These are phyloP conservation scores for Choreutis nemorana DNA, from an alignment of 2,888 invertebrate species.

Conservation along the genomic window DNA sequence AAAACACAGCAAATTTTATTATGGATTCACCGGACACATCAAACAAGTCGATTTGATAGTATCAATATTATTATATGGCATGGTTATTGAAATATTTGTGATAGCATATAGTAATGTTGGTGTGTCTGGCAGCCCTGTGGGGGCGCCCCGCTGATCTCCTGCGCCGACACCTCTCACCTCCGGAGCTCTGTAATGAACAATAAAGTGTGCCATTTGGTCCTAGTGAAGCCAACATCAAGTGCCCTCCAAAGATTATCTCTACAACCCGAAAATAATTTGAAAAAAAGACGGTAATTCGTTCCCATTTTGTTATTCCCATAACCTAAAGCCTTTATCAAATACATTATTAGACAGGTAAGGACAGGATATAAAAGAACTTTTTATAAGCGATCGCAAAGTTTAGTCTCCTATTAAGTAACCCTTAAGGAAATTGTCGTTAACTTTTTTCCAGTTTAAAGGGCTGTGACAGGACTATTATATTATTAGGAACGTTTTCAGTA, in stretches of 20 bases:
- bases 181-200: constrained; percentile 51
- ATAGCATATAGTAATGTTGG: neutral
- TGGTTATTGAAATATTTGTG: no score
- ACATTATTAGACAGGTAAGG: no score
- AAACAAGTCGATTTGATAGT: no score
- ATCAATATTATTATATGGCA: no score
- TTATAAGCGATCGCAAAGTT: constrained; percentile 51
- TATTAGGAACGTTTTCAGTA: constrained; percentile 62
- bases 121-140: constrained; percentile 20
- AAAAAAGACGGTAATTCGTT: no score
- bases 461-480: constrained; percentile 64
- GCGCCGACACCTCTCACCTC: constrained; percentile 63
- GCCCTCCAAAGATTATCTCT: no score
- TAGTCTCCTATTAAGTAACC: constrained; percentile 40
- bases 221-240: constrained; percentile 11
- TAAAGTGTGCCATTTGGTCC: constrained; percentile 53
- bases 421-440: constrained; percentile 54
- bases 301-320: no score
- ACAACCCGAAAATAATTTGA: no score
- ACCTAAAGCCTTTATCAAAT: no score
- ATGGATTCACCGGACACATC: no score
- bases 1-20: no score
- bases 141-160: constrained; percentile 37
- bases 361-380: no score
- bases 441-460: constrained; percentile 39